Evolutionary conservation across 1,140 invertebrate species (phyloP).

Genomic region (Meloidogyne exigua): DNA sequence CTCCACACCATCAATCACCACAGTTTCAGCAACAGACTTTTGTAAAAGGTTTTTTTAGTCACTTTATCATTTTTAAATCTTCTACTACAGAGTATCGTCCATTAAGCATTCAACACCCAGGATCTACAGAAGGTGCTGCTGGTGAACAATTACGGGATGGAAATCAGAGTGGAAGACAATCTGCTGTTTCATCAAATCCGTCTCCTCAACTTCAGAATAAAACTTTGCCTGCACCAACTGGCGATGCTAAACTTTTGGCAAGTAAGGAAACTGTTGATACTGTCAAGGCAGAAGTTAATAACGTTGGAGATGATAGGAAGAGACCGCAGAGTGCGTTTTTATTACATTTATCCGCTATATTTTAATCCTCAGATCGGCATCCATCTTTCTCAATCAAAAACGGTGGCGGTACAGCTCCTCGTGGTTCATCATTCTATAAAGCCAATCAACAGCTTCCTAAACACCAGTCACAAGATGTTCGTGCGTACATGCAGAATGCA

Average conservation of each 20-base stretch:
- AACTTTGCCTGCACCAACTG: not conserved
- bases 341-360: not conserved
- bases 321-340: not conserved
- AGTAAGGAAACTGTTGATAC: not conserved
- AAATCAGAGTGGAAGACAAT: not conserved
- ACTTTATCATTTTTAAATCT: not conserved
- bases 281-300: not conserved
- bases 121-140: not conserved
- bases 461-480: not conserved
- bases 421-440: conserved; percentile 1
- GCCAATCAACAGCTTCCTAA: not conserved
- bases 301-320: not conserved
- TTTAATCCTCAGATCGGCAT: not conserved
- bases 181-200: not conserved
- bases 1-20: not conserved
- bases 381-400: not conserved
- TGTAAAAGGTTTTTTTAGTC: not conserved
- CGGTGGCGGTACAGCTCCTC: not conserved
- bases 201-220: not conserved
- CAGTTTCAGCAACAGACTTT: not conserved
- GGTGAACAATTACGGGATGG: not conserved
- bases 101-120: not conserved
- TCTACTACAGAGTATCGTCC: not conserved
- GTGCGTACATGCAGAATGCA: not conserved
- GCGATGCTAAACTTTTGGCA: not conserved